Evolutionary conservation across 64 coral and sea anemone genomes (phyloP).

Genomic region (Trachythela sp.): DNA sequence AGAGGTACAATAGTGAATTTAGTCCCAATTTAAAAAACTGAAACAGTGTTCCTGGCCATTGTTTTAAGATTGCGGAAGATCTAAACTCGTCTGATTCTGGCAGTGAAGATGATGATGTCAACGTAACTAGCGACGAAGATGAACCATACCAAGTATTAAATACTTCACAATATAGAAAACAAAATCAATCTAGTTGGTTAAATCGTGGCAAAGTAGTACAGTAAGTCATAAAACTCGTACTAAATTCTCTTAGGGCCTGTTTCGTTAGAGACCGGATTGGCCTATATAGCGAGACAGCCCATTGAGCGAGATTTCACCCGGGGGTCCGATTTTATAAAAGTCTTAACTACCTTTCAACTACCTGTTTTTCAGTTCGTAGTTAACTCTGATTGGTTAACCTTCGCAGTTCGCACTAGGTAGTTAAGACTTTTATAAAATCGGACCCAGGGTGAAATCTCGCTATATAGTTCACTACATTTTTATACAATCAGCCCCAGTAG

Average conservation of each 20-base stretch:
- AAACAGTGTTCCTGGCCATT: background rate
- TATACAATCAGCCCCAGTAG: too few species aligned
- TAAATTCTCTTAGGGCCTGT: background rate
- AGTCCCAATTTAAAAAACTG: background rate
- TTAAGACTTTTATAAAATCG: too few species aligned
- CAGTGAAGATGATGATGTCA: background rate
- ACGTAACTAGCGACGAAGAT: background rate
- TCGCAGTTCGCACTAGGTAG: too few species aligned
- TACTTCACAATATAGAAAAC: conserved; percentile 2
- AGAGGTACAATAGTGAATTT: too few species aligned
- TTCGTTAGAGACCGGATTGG: too few species aligned
- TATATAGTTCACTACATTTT: too few species aligned
- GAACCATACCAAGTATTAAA: background rate
- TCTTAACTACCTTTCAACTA: too few species aligned
- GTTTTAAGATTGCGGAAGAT: background rate
- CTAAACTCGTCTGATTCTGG: background rate
- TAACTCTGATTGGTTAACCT: too few species aligned
- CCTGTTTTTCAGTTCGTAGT: too few species aligned
- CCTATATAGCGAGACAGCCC: background rate
- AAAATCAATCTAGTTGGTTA: background rate
- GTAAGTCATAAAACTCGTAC: background rate
- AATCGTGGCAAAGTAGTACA: background rate
- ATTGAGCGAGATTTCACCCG: background rate
- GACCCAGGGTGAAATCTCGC: too few species aligned
- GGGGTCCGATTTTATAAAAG: too few species aligned